Evolutionary conservation across 2,888 invertebrate genomes (phyloP).

Genomic region (Scaptomyza caliginosa): DNA sequence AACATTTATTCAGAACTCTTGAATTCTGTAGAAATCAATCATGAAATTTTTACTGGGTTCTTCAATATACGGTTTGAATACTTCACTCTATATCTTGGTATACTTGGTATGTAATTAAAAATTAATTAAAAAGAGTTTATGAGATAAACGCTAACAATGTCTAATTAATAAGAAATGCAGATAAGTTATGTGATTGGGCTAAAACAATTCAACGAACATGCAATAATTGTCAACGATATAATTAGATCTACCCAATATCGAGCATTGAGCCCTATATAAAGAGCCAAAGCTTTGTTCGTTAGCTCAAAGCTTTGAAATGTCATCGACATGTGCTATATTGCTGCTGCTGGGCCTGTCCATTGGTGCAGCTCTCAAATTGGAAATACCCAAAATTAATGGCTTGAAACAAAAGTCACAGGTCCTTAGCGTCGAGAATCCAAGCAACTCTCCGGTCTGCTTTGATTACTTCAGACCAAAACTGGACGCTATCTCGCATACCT

Average conservation of each 20-base stretch:
- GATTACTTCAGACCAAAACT: slow-evolving; percentile 31
- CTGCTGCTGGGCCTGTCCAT: slow-evolving; percentile 40
- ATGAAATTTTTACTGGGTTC: background rate
- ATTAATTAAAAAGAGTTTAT: background rate
- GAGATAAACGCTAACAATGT: background rate
- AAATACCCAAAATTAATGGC: slow-evolving; percentile 25
- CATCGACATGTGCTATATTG: slow-evolving; percentile 7
- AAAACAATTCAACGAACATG: slow-evolving; percentile 2
- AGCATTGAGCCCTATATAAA: slow-evolving; percentile 23
- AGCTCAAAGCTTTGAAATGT: slow-evolving; percentile 25
- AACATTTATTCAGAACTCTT: too few relatives aligned
- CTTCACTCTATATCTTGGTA: background rate
- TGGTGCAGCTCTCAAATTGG: slow-evolving; percentile 12
- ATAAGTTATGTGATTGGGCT: slow-evolving; percentile 8
- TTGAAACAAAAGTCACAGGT: slow-evolving; percentile 39
- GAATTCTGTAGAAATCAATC: too few relatives aligned
- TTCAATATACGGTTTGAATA: background rate
- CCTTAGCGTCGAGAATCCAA: slow-evolving; percentile 35
- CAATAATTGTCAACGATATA: background rate
- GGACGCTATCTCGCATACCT: slow-evolving; percentile 8
- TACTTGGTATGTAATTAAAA: background rate
- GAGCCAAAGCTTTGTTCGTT: background rate
- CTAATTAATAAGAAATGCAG: slow-evolving; percentile 16
- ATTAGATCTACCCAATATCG: slow-evolving; percentile 1
- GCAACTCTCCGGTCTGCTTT: slow-evolving; percentile 26